Evolutionary conservation across 2,888 invertebrate species (phyloP).

Genomic region (Drosophila recens): DNA sequence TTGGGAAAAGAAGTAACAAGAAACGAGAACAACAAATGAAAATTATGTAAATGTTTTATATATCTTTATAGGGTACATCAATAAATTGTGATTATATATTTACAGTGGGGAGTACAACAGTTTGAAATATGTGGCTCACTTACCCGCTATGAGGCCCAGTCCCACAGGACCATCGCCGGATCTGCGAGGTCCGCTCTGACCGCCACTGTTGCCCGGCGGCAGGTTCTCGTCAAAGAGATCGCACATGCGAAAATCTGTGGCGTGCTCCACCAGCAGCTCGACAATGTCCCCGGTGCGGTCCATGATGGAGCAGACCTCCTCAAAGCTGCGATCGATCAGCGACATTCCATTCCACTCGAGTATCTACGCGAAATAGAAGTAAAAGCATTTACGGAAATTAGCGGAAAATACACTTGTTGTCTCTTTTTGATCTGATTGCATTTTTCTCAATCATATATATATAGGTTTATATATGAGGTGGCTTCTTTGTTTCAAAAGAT

Average conservation of each 20-base stretch:
- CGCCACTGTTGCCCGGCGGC: constrained; percentile 85
- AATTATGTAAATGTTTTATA: constrained; percentile 62
- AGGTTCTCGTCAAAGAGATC: constrained; percentile 90
- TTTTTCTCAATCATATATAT: too few species aligned
- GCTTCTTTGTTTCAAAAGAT: too few species aligned
- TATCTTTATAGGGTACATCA: constrained; percentile 40
- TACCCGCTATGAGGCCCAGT: constrained; percentile 85
- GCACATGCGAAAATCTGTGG: constrained; percentile 90
- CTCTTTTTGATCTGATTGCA: too few species aligned
- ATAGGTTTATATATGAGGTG: too few species aligned
- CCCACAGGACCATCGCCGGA: constrained; percentile 85
- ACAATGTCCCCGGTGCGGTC: constrained; percentile 94
- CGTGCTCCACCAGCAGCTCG: constrained; percentile 94
- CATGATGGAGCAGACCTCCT: constrained; percentile 96
- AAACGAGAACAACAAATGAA: constrained; percentile 75
- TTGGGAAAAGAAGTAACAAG: constrained; percentile 65
- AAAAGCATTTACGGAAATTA: background rate
- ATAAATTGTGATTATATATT: constrained; percentile 21
- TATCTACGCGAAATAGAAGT: constrained; percentile 87
- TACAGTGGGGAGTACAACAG: constrained; percentile 25
- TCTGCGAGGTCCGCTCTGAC: constrained; percentile 84
- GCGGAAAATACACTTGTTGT: background rate
- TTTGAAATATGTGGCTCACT: constrained; percentile 55
- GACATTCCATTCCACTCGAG: constrained; percentile 96
- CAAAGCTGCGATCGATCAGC: constrained; percentile 95